Conservation (phyloP, 2,888 invertebrate genomes). For the Scaeva pyrastri region DNA sequence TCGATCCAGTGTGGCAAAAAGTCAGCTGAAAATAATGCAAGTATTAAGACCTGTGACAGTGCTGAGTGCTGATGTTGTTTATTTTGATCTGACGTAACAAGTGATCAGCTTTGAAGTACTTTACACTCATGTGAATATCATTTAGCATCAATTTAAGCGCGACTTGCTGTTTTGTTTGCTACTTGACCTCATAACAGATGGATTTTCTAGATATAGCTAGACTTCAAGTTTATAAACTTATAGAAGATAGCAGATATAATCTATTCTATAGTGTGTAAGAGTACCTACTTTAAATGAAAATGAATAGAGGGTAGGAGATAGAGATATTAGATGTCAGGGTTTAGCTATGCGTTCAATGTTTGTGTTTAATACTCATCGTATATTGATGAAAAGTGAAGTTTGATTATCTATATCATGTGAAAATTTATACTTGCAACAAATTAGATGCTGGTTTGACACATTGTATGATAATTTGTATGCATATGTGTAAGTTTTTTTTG, state of each 20-base stretch:
- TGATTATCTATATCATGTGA: conserved; percentile 41
- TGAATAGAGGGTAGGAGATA: not conserved
- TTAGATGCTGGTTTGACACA: conserved; percentile 49
- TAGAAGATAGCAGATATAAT: not conserved
- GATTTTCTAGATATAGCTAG: conserved; percentile 5
- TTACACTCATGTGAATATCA: conserved; percentile 46
- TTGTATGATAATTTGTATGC: conserved; percentile 21
- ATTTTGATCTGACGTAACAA: conserved; percentile 51
- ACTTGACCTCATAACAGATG: conserved; percentile 68
- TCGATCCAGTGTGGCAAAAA: conserved; percentile 25
- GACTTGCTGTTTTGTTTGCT: conserved; percentile 60
- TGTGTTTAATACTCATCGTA: not conserved
- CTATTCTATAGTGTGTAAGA: not conserved
- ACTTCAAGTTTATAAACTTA: not conserved
- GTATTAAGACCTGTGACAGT: no score
- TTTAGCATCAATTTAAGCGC: conserved; percentile 66
- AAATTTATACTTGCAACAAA: conserved; percentile 34
- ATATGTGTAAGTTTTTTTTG: not conserved
- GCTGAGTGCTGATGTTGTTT: conserved; percentile 12
- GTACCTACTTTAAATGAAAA: not conserved
- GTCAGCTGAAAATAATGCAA: conserved; percentile 46
- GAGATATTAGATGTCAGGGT: conserved; percentile 52
- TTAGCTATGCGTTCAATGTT: not conserved
- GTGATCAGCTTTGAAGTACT: conserved; percentile 41
- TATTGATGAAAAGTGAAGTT: conserved; percentile 60